Conservation (phyloP, 2,797 vertebrate species). For the Cynodonichthys magdalenae region DNA sequence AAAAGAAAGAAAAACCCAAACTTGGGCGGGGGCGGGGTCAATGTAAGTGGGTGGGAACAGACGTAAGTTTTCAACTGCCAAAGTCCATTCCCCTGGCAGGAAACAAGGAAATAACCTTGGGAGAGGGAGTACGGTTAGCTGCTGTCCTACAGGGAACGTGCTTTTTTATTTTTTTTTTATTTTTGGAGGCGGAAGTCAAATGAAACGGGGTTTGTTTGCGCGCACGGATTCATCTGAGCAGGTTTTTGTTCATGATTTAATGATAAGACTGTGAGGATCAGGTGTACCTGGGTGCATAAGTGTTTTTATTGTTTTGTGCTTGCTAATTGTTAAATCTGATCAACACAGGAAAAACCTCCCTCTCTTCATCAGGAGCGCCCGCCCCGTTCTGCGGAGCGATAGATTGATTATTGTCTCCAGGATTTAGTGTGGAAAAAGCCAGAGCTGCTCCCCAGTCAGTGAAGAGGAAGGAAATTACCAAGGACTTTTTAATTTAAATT, state of each 20-base stretch:
- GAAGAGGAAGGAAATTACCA: constrained; percentile 14
- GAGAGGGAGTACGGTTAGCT: neutral
- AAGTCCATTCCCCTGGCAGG: constrained; percentile 37
- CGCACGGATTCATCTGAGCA: constrained; percentile 3
- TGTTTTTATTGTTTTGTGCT: neutral
- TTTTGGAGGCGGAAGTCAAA: neutral
- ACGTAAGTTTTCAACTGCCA: constrained; percentile 68
- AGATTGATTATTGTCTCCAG: constrained; percentile 68
- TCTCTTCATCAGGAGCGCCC: constrained; percentile 61
- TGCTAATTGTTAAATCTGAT: constrained; percentile 52
- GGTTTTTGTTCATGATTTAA: no score
- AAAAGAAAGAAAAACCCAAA: no score
- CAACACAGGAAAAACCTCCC: constrained; percentile 38
- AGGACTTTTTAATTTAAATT: constrained; percentile 23
- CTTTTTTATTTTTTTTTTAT: neutral
- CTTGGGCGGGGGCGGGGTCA: constrained; percentile 63
- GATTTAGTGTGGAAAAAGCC: constrained; percentile 61
- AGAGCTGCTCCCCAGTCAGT: constrained; percentile 43
- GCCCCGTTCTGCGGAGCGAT: constrained; percentile 68
- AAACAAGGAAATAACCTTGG: constrained; percentile 50
- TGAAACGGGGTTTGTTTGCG: neutral
- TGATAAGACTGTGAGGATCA: constrained; percentile 10
- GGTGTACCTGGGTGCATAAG: constrained; percentile 6
- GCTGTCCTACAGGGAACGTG: neutral
- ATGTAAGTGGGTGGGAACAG: constrained; percentile 15